A percentile compares a stretch with the other conserved stretches of the same genome.
phyloP scores from a whole-genome alignment of 1,140 invertebrate species.

The Lithobius niger region DNA sequence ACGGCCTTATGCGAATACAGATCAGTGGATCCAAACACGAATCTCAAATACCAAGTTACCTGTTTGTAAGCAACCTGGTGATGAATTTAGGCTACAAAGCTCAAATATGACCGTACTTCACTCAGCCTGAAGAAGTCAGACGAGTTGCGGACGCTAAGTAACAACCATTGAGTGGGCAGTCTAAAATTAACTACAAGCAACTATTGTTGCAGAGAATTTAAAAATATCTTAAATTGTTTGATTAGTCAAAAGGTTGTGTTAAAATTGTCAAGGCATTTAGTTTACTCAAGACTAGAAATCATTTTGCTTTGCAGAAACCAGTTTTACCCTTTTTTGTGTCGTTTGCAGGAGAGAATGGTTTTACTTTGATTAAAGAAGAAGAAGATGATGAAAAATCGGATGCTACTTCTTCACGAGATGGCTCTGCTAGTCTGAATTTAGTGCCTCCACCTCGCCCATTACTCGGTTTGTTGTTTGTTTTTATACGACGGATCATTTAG shows the following conservation, averaged over 20 bases:
- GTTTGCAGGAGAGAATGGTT: slow-evolving; percentile 6
- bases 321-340: slow-evolving; percentile 1
- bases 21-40: too few relatives aligned
- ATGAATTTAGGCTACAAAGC: too few relatives aligned
- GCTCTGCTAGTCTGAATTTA: neutral
- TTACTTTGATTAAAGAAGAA: slow-evolving; percentile 12
- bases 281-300: neutral
- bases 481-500: neutral
- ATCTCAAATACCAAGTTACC: too few relatives aligned
- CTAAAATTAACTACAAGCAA: neutral
- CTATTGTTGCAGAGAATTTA: neutral
- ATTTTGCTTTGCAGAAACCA: slow-evolving; percentile 13
- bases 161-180: too few relatives aligned
- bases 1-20: too few relatives aligned
- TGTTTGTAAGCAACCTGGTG: too few relatives aligned
- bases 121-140: too few relatives aligned
- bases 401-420: neutral
- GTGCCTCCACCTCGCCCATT: neutral
- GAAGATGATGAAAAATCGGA: neutral
- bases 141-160: too few relatives aligned
- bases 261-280: neutral
- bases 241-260: neutral
- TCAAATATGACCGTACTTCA: too few relatives aligned
- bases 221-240: neutral
- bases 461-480: neutral